Conservation (phyloP, 1,140 invertebrate species). For the Anoplolepis gracilipes region DNA sequence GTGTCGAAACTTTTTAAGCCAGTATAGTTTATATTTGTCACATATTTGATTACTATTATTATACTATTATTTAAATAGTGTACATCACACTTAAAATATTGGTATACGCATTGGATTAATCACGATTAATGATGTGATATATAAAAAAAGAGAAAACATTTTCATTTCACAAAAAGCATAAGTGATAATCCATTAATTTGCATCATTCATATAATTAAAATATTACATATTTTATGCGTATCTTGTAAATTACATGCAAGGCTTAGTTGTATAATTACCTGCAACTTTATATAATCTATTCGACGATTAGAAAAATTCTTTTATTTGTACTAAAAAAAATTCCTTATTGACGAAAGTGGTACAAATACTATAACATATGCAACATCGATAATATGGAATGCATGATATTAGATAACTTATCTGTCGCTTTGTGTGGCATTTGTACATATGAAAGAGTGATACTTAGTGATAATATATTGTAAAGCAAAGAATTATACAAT, state of each 20-base stretch:
- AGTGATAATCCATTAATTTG: not conserved
- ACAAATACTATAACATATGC: constrained; percentile 62
- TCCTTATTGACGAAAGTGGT: constrained; percentile 75
- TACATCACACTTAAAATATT: not conserved
- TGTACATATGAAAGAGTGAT: constrained; percentile 71
- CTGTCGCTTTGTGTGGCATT: constrained; percentile 66
- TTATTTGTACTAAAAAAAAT: constrained; percentile 45
- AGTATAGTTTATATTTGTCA: no score
- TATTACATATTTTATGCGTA: not conserved
- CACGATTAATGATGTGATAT: no score
- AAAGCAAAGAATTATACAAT: constrained; percentile 59
- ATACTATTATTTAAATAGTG: no score
- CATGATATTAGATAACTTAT: constrained; percentile 71
- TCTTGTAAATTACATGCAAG: not conserved
- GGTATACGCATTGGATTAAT: not conserved
- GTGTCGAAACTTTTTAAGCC: no score
- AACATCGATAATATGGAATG: constrained; percentile 62
- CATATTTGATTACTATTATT: no score
- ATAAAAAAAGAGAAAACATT: not conserved
- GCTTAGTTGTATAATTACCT: not conserved
- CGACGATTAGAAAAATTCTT: not conserved
- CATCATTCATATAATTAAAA: not conserved
- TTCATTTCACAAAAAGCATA: not conserved
- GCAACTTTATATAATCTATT: not conserved
- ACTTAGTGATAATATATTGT: constrained; percentile 69